These are phyloP conservation scores for Nixonia krombeini DNA, from an alignment of 1,140 invertebrate species.

Conservation along the genomic window DNA sequence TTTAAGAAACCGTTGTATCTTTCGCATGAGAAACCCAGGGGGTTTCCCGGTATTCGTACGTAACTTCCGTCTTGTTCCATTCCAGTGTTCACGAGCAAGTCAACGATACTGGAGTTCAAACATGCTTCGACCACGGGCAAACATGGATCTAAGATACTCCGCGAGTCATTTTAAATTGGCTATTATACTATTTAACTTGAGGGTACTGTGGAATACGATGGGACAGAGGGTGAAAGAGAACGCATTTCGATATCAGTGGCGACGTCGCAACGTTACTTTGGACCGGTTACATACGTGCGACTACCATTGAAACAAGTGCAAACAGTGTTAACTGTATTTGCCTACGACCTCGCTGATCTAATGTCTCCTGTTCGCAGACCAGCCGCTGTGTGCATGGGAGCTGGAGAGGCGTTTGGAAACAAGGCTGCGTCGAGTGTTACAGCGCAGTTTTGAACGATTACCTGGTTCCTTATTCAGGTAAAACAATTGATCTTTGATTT, in stretches of 20 bases:
- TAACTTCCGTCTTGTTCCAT: slow-evolving; percentile 50
- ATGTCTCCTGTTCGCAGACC: slow-evolving; percentile 38
- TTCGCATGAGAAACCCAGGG: slow-evolving; percentile 48
- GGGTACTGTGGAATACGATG: slow-evolving; percentile 50
- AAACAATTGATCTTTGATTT: neutral
- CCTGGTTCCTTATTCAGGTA: neutral
- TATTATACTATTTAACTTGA: slow-evolving; percentile 72
- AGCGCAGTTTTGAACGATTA: neutral
- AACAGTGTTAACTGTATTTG: slow-evolving; percentile 67
- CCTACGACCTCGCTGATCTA: slow-evolving; percentile 59
- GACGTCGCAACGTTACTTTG: slow-evolving; percentile 7
- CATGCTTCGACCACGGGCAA: slow-evolving; percentile 59
- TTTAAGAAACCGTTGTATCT: slow-evolving; percentile 36
- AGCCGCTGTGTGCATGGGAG: neutral
- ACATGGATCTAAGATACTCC: slow-evolving; percentile 65
- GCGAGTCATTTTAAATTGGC: slow-evolving; percentile 70
- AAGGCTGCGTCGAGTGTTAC: neutral
- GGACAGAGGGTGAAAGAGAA: slow-evolving; percentile 28
- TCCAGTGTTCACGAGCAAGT: slow-evolving; percentile 50
- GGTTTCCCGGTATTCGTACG: slow-evolving; percentile 40
- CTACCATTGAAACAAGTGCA: slow-evolving; percentile 58
- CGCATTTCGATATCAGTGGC: slow-evolving; percentile 18
- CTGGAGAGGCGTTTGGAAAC: neutral
- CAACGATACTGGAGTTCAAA: slow-evolving; percentile 55
- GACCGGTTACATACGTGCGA: slow-evolving; percentile 53